Evolutionary conservation across 2,113 vertebrate species (phyloP).

Genomic region (Gambusia holbrooki): DNA sequence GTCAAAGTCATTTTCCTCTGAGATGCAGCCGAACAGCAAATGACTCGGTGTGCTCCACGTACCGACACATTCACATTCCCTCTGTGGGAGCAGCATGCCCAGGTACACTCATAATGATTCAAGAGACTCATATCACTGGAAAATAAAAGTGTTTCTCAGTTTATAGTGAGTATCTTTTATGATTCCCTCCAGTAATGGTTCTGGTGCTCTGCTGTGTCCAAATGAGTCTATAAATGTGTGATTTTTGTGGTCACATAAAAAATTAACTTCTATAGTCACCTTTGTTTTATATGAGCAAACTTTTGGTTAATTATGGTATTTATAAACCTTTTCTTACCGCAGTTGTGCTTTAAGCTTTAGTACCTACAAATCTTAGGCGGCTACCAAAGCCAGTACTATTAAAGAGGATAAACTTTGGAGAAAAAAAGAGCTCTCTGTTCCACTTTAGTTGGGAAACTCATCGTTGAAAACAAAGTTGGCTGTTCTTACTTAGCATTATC

Average conservation of each 20-base stretch:
- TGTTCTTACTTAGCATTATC: not conserved
- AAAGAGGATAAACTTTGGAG: not conserved
- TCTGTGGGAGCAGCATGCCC: constrained; percentile 30
- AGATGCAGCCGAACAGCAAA: constrained; percentile 58
- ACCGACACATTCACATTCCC: constrained; percentile 24
- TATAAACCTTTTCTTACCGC: not conserved
- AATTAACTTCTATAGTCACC: constrained; percentile 19
- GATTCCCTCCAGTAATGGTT: constrained; percentile 79
- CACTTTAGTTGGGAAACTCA: not conserved
- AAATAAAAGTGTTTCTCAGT: constrained; percentile 51
- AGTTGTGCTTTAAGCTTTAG: constrained; percentile 14
- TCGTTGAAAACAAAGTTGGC: no score
- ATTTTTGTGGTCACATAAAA: constrained; percentile 3
- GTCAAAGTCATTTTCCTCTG: constrained; percentile 62
- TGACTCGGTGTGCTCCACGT: constrained; percentile 49
- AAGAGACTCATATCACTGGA: constrained; percentile 19
- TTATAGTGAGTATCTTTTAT: constrained; percentile 37
- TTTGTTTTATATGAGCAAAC: constrained; percentile 10
- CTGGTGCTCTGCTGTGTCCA: constrained; percentile 62
- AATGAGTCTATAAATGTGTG: constrained; percentile 14
- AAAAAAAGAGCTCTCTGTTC: not conserved
- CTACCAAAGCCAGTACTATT: constrained; percentile 1
- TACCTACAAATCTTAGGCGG: constrained; percentile 5
- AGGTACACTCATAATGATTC: constrained; percentile 35
- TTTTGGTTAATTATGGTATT: constrained; percentile 17